A percentile compares a stretch with the other conserved stretches of the same genome.
These are phyloP conservation scores for Phoenicopterus ruber DNA, from an alignment of 2,113 vertebrate species.

Conservation along the genomic window DNA sequence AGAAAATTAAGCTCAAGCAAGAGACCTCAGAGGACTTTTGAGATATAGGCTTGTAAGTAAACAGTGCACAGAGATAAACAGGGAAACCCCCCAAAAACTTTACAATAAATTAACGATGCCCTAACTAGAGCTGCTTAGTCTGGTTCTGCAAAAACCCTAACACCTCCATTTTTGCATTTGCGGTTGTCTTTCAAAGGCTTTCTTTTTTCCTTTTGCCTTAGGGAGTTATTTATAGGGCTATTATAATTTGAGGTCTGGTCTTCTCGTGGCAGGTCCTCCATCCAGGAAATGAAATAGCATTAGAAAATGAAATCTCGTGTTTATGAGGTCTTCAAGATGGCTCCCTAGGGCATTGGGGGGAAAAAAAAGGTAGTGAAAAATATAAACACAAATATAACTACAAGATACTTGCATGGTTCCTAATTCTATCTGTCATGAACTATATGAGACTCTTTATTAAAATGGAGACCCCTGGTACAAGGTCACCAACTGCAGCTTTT, in stretches of 20 bases:
- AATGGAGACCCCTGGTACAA: neutral
- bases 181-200: neutral
- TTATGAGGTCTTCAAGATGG: constrained; percentile 44
- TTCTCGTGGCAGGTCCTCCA: constrained; percentile 46
- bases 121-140: neutral
- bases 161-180: constrained; percentile 11
- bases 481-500: neutral
- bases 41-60: neutral
- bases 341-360: neutral
- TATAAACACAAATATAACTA: constrained; percentile 49
- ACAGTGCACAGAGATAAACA: neutral
- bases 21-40: neutral
- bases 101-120: neutral
- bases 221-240: constrained; percentile 63
- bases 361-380: neutral
- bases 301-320: constrained; percentile 56
- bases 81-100: neutral
- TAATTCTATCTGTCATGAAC: constrained; percentile 28
- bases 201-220: constrained; percentile 13
- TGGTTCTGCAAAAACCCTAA: neutral
- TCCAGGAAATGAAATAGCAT: constrained; percentile 67
- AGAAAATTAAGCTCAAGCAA: neutral
- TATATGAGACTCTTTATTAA: constrained; percentile 14
- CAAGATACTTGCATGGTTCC: neutral
- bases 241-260: constrained; percentile 62